Base-by-base conservation (phyloP, 1,140 invertebrate species). In the Solen grandis region DNA sequence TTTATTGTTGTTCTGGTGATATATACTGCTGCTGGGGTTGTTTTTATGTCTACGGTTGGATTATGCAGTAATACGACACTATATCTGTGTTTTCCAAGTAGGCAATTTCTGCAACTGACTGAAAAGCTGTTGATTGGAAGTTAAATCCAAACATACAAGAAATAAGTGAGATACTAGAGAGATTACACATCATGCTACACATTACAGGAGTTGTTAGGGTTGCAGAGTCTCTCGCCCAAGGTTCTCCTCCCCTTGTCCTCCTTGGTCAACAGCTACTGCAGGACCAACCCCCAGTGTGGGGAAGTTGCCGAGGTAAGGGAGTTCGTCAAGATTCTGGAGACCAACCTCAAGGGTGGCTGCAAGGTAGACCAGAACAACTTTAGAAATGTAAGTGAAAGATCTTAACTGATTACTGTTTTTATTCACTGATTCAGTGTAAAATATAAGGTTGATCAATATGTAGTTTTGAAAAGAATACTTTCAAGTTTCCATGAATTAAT, bases 341-440 rank as follows among this genome's bases (percentile, higher is more conserved):
- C 94, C 16, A 89, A 92, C 55, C 85, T 94, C 2, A 89, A 90
- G 36, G 80, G 81, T 36, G 90, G 89, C 79, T 96, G 96, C 73
- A 65, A 82, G 29, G 72, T 72, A 14, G 66, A 76, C 80, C 92
- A 94, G 0, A 93, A 93, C 59, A 92, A 95, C 52, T 73, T 81
- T 27, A 65, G 74, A n/a, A 50, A 82, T 68, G 82, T 85, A 46
- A 31, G 16, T 46, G 41, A n/a, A n/a, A n/a, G n/a, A n/a, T n/a
- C n/a, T n/a, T n/a, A n/a, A n/a, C n/a, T 46, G 29, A 8, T 29
- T 16, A 1, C 16, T 55, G 55, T 27, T 54, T 31, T 16, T 50
- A 4, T 31, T 27, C 31, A 16, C 31, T 60, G 31, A 16, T 2
- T n/a, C 27, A 29, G 33, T 22, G 8, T 31, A 59, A 5, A 59